Evolutionary conservation across 2,797 vertebrate genomes (phyloP).

Genomic region (Argyrosomus regius): DNA sequence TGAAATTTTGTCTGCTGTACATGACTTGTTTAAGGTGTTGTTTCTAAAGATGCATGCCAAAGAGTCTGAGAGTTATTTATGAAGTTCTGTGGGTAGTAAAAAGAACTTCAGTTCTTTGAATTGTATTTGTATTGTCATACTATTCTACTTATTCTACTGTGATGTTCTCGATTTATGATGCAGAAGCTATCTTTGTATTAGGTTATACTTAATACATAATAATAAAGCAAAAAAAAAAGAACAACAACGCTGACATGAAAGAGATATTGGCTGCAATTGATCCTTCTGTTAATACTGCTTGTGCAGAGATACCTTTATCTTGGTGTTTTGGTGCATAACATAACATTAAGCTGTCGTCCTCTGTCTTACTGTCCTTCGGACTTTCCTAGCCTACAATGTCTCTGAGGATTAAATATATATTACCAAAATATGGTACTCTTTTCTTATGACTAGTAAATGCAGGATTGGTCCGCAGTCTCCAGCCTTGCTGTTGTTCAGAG

Average conservation of each 20-base stretch:
- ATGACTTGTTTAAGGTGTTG: neutral
- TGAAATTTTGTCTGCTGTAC: neutral
- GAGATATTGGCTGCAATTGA: no score
- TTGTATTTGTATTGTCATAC: neutral
- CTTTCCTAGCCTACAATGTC: neutral
- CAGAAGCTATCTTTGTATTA: neutral
- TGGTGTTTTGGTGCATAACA: no score
- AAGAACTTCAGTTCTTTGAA: neutral
- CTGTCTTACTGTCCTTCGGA: neutral
- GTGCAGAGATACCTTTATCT: no score
- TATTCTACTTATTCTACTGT: neutral
- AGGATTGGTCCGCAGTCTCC: neutral
- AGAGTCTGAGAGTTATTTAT: neutral
- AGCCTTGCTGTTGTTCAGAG: neutral
- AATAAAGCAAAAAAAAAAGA: no score
- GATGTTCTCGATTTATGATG: neutral
- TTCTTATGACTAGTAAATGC: neutral
- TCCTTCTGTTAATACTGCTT: no score
- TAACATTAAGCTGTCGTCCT: no score
- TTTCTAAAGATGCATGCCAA: neutral
- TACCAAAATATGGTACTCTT: neutral
- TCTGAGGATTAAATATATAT: neutral
- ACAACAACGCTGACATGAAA: no score
- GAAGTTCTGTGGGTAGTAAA: neutral
- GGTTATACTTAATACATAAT: neutral